Conservation (phyloP, 2,113 vertebrate genomes). For the Numenius arquata region DNA sequence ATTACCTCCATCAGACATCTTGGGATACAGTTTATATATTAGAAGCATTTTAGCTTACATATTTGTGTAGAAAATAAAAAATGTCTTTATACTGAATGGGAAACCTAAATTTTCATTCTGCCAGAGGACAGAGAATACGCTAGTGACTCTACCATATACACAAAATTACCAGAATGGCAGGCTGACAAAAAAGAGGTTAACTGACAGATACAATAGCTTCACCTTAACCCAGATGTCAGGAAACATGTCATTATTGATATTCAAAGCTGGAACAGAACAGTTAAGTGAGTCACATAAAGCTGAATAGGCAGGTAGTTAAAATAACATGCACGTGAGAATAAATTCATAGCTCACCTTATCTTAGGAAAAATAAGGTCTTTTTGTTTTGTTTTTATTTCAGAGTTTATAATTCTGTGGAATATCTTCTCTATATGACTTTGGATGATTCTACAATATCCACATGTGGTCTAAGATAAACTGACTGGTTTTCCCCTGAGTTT, state of each 20-base stretch:
- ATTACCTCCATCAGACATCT: background rate
- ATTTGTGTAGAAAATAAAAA: background rate
- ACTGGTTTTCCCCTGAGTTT: background rate
- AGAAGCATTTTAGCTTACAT: background rate
- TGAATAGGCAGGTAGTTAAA: slow-evolving; percentile 44
- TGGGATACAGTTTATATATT: background rate
- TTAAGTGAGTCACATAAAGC: slow-evolving; percentile 27
- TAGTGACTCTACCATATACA: background rate
- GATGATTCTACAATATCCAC: background rate
- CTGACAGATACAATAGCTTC: slow-evolving; percentile 38
- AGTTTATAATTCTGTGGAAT: background rate
- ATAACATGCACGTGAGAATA: background rate
- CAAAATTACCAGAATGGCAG: slow-evolving; percentile 14
- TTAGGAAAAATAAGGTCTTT: background rate
- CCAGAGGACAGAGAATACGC: background rate
- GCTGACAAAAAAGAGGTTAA: slow-evolving; percentile 48
- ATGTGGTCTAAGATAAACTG: background rate
- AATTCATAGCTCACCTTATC: background rate
- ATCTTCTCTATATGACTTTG: background rate
- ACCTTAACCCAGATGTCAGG: slow-evolving; percentile 52
- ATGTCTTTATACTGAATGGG: background rate
- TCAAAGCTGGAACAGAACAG: slow-evolving; percentile 36
- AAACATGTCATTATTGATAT: slow-evolving; percentile 51
- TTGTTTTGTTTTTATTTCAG: background rate
- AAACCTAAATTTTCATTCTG: background rate